Evolutionary conservation across 2,888 invertebrate species (phyloP).

Genomic region (Unio delphinus): DNA sequence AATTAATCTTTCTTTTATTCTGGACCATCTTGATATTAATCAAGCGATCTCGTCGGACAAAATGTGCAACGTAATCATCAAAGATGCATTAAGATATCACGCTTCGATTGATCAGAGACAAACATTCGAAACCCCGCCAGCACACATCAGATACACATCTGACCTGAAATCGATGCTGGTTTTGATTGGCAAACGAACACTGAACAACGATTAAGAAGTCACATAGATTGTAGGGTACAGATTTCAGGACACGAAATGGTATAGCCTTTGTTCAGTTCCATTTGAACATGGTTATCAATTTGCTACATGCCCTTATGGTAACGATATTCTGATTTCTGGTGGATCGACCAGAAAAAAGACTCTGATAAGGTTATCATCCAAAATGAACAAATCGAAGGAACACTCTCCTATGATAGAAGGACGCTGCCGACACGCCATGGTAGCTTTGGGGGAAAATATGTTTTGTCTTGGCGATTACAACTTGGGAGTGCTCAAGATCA

Average conservation of each 20-base stretch:
- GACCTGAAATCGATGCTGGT: conserved; percentile 17
- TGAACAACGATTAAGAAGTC: conserved; percentile 5
- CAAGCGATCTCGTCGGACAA: conserved; percentile 19
- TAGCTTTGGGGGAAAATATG: conserved; percentile 30
- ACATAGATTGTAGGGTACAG: too few relatives aligned
- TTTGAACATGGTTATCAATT: conserved; percentile 39
- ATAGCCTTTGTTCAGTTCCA: conserved; percentile 28
- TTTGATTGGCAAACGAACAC: conserved; percentile 27
- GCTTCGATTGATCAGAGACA: conserved; percentile 33
- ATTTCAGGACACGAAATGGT: conserved; percentile 25
- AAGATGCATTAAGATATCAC: conserved; percentile 37
- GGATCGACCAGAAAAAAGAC: conserved; percentile 24
- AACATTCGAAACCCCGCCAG: conserved; percentile 12
- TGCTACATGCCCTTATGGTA: conserved; percentile 38
- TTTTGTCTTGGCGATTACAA: conserved; percentile 39
- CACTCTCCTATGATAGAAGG: conserved; percentile 25
- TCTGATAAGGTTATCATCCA: conserved; percentile 33
- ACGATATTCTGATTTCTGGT: conserved; percentile 43
- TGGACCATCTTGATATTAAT: conserved; percentile 33
- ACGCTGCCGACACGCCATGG: conserved; percentile 42
- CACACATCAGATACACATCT: conserved; percentile 14
- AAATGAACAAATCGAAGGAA: conserved; percentile 35
- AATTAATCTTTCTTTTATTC: conserved; percentile 29
- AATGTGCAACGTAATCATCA: conserved; percentile 20
- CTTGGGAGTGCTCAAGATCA: conserved; percentile 29